A percentile compares a stretch with the other conserved stretches of the same genome.
Conservation (phyloP, 2,797 vertebrate species). For the Bradypodion pumilum region DNA sequence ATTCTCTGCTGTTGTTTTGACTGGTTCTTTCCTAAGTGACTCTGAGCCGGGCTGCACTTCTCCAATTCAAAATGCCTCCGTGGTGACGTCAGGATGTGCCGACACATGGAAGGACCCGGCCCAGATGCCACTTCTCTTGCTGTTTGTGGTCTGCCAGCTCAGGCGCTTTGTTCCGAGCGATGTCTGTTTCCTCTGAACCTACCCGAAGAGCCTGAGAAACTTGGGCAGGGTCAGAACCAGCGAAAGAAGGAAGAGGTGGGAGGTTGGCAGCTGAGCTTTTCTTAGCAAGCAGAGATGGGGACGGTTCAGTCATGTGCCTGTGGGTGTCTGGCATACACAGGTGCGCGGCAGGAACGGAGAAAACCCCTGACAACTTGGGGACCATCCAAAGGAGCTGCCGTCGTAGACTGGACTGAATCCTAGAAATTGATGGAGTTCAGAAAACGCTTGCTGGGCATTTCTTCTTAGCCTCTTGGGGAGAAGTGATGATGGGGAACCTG, state of each 20-base stretch:
- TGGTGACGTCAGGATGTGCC: not conserved
- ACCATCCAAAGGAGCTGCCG: not conserved
- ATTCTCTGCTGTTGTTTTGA: not conserved
- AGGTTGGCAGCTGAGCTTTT: slow-evolving; percentile 40
- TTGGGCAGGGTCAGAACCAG: fast-evolving
- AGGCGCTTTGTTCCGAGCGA: not conserved
- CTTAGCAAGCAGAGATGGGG: slow-evolving; percentile 46
- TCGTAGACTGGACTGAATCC: not conserved
- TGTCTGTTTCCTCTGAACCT: not conserved
- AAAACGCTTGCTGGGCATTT: not conserved
- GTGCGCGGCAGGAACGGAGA: not conserved
- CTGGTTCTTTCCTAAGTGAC: not conserved
- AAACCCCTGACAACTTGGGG: fast-evolving
- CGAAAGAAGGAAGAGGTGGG: slow-evolving; percentile 61
- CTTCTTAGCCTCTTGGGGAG: not conserved
- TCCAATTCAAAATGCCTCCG: too few species aligned
- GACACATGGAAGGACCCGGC: not conserved
- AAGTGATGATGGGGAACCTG: not conserved
- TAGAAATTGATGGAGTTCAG: not conserved
- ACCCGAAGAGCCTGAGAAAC: not conserved
- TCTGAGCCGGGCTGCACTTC: fast-evolving
- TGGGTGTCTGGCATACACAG: fast-evolving
- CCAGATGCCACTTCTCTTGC: too few species aligned
- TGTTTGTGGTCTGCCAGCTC: slow-evolving; percentile 1
- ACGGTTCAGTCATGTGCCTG: slow-evolving; percentile 60